Evolutionary conservation across 1,140 invertebrate genomes (phyloP), one percentile per base, ranked within the genome.

Genomic region (Lutraria rhynchaena): DNA sequence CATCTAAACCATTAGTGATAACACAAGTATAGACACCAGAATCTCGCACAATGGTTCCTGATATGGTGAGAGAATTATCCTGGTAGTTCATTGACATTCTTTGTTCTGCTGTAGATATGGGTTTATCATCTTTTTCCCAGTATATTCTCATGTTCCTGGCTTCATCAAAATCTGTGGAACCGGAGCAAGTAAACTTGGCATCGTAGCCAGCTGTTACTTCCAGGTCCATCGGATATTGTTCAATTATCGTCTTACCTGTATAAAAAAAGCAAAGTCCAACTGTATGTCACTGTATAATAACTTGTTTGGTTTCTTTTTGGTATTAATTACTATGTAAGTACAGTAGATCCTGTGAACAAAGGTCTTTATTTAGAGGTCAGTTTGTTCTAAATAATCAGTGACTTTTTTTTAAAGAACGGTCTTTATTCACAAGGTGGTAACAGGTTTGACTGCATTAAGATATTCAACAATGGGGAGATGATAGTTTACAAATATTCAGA

Each of bases 11-110:
- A 1, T 98, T 99, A 53, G 93, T 94, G 1, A 98, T 98, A n/a
- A 98, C 95, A 93, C 99, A 99, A 0, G 98, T 99, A 89, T 99
- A 99, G 58, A 95, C 95, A 17, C 98, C 98, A 13, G 98, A 98
- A 93, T 99, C 98, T 67, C 98, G 92, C 92, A 98, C 98, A 31
- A 95, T 96, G 17, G 98, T 98, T 92, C 98, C 98, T 9, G 96
- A 96, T 70, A 99, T 98, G 11, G 96, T 96, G 65, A 99, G 93
- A 0, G 98, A 99, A 90, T 97, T 97, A 93, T 99, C 97, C 85
- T 89, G 89, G n/a, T 82, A 84, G 96, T 91, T 87, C 70, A 88
- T 87, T 1, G 88, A 90, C 84, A 91, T 88, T 81, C 92, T 82
- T 96, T 94, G 96, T 53, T 89, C 91, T 37, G 97, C 94, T 95